Conservation (phyloP, 2,888 invertebrate species). For the Synanthedon tipuliformis region DNA sequence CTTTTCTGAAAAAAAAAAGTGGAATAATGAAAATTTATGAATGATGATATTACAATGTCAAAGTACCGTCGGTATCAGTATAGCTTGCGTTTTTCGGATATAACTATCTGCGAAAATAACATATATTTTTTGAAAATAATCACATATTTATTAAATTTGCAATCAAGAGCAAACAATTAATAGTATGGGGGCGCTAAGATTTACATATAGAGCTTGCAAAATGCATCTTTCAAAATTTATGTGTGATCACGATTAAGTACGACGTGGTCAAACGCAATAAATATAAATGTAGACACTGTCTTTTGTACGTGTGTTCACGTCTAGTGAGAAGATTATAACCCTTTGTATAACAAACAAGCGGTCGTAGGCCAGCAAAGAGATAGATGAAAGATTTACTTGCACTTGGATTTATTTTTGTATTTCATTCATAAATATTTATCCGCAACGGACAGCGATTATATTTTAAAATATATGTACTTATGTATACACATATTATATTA, state of each 20-base stretch:
- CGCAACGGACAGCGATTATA: no score
- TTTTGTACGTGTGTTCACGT: background rate
- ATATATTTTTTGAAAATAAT: background rate
- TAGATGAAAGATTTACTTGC: background rate
- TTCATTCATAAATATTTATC: no score
- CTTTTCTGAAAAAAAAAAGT: conserved; percentile 36
- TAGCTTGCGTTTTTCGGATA: background rate
- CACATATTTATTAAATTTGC: no score
- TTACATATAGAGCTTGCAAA: no score
- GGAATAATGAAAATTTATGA: no score
- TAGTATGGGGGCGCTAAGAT: no score
- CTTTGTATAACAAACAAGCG: background rate
- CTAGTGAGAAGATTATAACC: background rate
- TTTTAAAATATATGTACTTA: no score
- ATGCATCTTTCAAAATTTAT: background rate
- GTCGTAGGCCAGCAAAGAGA: background rate
- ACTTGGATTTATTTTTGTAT: no score
- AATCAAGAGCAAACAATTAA: no score
- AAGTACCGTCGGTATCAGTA: no score
- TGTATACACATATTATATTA: no score
- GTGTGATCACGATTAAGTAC: background rate
- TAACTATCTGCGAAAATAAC: background rate
- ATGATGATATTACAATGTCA: no score
- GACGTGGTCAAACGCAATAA: background rate
- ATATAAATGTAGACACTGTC: background rate